These are phyloP conservation scores for Mamestra configurata DNA, from an alignment of 1,140 invertebrate species.

Conservation along the genomic window DNA sequence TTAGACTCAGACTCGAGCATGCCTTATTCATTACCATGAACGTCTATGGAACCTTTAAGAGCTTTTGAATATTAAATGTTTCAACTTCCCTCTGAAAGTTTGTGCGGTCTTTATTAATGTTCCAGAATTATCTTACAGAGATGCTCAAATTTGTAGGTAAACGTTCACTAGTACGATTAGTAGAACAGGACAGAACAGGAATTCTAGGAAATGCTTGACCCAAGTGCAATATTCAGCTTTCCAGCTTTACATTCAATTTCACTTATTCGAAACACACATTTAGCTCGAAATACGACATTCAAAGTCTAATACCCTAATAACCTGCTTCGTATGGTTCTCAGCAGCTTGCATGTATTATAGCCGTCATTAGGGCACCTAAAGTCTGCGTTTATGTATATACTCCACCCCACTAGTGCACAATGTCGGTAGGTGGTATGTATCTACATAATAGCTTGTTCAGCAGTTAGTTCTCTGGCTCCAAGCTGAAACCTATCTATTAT, in stretches of 20 bases:
- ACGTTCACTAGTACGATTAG: background rate
- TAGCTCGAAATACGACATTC: slow-evolving; percentile 12
- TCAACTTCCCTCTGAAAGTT: background rate
- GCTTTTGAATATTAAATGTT: slow-evolving; percentile 39
- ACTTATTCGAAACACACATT: background rate
- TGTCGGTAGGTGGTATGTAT: background rate
- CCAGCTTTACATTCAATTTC: too few species aligned
- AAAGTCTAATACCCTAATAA: slow-evolving; percentile 28
- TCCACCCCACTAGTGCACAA: background rate
- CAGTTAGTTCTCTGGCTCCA: slow-evolving; percentile 27
- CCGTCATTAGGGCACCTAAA: slow-evolving; percentile 35
- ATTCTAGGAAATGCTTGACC: background rate
- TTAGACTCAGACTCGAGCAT: slow-evolving; percentile 13
- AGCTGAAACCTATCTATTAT: slow-evolving; percentile 43
- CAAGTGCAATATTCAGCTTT: background rate
- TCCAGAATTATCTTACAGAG: too few species aligned
- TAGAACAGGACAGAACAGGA: background rate
- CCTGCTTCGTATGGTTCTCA: slow-evolving; percentile 21
- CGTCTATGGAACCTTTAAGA: slow-evolving; percentile 23
- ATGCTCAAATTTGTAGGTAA: too few species aligned
- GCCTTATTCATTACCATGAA: slow-evolving; percentile 1
- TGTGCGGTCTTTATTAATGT: background rate
- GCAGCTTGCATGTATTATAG: slow-evolving; percentile 13
- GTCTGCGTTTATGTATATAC: slow-evolving; percentile 38
- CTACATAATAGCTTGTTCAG: slow-evolving; percentile 39